Base-by-base conservation (phyloP, 2,113 vertebrate species). In the Phodopus roborovskii region DNA sequence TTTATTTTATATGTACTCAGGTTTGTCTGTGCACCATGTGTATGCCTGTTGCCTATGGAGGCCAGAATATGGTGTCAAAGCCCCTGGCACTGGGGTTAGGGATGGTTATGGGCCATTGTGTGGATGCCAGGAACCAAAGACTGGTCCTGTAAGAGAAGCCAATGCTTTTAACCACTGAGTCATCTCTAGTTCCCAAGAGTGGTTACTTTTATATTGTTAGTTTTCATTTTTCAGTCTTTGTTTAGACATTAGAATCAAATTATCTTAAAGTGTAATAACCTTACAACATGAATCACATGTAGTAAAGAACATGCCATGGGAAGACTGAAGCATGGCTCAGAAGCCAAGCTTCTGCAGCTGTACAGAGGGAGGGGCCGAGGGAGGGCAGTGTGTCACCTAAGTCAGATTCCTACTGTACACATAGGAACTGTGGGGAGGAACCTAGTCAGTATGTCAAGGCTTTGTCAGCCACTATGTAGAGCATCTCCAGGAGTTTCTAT, bases 151-250 rank as follows among this genome's bases (percentile, higher is more conserved):
- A 48, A 45, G 26, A 66, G 39, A 28, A 66, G 60, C 39, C 9
- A 33, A 42, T 85, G 60, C 28, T 45, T 45, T 85, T 45, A 45
- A 45, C 82, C 60, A 84, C 26, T 3, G 82, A 84, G 83, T 45
- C 60, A 22, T 20, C 60, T 81, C 60, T 12, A 33, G 60, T 30
- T 66, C 82, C 8, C 45, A 36, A 75, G 60, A 85, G 11, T 39
- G 19, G 64, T 56, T 58, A 42, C 48, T 96, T 91, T 78, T 94
- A 64, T 90, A 12, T 77, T 95, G 15, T 95, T 79, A 79, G 74
- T 73, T 68, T 66, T 87, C 22, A 62, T 56, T 4, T 87, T 79
- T 33, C 5, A 86, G 68, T 60, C 30, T 70, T 90, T 68, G 42
- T 89, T 64, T 64, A 30, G 84, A 91, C 6, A 50, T 36, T 85